These are phyloP conservation scores for Notarius lentiginosus DNA, from an alignment of 2,113 vertebrate species.

Conservation along the genomic window DNA sequence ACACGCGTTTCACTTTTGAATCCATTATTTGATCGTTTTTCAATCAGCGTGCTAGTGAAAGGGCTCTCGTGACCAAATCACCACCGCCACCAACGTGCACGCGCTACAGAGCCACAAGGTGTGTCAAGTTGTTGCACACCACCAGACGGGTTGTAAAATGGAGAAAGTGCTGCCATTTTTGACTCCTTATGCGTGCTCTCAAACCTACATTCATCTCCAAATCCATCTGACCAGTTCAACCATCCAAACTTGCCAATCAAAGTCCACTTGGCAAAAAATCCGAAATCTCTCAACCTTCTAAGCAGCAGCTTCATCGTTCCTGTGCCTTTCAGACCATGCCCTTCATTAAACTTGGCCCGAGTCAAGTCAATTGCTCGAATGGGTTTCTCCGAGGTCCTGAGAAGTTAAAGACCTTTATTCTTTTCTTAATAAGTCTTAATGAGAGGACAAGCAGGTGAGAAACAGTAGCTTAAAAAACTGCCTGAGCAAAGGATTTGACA, in stretches of 20 bases:
- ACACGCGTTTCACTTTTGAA: neutral
- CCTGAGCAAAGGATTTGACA: neutral
- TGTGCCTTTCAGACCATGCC: neutral
- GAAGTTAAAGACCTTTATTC: slow-evolving; percentile 21
- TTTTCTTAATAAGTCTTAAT: slow-evolving; percentile 9
- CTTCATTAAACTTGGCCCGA: slow-evolving; percentile 13
- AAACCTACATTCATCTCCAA: too few species aligned
- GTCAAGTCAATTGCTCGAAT: slow-evolving; percentile 7
- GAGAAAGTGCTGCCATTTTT: neutral
- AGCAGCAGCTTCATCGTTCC: neutral
- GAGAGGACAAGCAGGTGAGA: neutral
- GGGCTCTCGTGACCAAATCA: neutral
- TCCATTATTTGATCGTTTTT: too few species aligned
- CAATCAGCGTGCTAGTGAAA: neutral
- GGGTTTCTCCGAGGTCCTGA: slow-evolving; percentile 18
- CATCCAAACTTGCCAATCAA: neutral
- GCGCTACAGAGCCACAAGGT: neutral
- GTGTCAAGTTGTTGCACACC: neutral
- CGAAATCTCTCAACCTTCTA: neutral
- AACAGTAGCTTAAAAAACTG: neutral
- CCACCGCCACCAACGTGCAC: neutral
- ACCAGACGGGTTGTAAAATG: neutral
- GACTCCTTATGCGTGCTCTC: too few species aligned
- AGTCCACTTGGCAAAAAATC: neutral
- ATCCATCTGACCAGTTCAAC: neutral